phyloP scores from a whole-genome alignment of 35 echinoderm and acorn worm species.

The Diadema setosum region DNA sequence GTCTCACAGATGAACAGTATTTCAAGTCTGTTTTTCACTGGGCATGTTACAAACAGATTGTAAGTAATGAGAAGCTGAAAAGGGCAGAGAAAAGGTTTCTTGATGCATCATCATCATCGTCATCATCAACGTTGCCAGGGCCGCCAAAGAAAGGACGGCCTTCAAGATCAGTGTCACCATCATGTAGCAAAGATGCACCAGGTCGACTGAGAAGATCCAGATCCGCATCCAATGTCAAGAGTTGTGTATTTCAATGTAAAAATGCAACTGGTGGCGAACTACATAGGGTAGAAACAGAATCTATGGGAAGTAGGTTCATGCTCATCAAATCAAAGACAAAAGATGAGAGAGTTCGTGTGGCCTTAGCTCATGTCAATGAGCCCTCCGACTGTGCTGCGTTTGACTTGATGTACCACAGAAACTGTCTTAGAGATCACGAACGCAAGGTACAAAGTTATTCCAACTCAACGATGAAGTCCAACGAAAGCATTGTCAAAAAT shows the following conservation, averaged over 20 bases:
- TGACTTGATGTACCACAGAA: constrained; percentile 31
- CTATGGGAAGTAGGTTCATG: constrained; percentile 36
- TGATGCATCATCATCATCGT: neutral
- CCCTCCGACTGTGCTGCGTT: constrained; percentile 20
- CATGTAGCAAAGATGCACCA: neutral
- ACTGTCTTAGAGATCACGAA: constrained; percentile 19
- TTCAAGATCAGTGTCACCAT: constrained; percentile 13
- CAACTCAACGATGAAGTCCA: neutral
- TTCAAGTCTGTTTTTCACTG: neutral
- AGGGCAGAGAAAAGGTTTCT: constrained; percentile 43
- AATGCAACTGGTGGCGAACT: constrained; percentile 23
- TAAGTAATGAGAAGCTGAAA: constrained; percentile 26
- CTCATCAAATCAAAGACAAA: constrained; percentile 6
- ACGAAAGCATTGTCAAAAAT: neutral
- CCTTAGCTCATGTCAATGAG: constrained; percentile 17
- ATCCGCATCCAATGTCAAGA: neutral
- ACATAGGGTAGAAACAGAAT: constrained; percentile 19
- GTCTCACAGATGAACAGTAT: constrained; percentile 37
- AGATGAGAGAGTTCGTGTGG: constrained; percentile 7
- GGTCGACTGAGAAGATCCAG: neutral
- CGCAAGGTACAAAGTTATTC: neutral
- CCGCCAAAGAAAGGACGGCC: constrained; percentile 28
- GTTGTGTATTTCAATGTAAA: constrained; percentile 21
- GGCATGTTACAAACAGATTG: constrained; percentile 17
- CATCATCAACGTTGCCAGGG: neutral